phyloP scores from a whole-genome alignment of 2,888 invertebrate species.

The Tipula confusa region DNA sequence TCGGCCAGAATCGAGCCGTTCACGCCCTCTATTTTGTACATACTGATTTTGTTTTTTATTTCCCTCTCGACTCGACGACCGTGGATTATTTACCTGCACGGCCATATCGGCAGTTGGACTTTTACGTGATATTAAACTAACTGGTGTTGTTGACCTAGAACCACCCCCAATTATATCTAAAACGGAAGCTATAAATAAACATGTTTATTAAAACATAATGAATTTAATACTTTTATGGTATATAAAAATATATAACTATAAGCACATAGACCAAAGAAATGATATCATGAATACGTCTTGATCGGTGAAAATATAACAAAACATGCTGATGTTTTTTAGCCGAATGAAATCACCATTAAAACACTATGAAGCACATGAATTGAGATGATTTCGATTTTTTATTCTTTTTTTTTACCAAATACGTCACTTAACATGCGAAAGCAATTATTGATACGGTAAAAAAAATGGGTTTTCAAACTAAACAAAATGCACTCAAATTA shows the following conservation, averaged over 20 bases:
- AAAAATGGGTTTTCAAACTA: not conserved
- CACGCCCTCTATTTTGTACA: conserved; percentile 41
- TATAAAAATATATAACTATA: not conserved
- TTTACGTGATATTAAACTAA: conserved; percentile 67
- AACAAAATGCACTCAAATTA: not conserved
- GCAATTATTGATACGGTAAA: not conserved
- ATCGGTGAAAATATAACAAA: not conserved
- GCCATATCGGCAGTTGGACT: conserved; percentile 84
- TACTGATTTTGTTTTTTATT: conserved; percentile 37
- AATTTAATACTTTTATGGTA: not conserved
- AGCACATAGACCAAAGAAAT: conserved; percentile 30
- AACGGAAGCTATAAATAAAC: conserved; percentile 40
- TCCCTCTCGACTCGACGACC: conserved; percentile 34
- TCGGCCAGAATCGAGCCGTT: conserved; percentile 46
- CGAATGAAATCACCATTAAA: not conserved
- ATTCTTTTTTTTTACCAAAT: not conserved
- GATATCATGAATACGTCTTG: not conserved
- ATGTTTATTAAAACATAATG: not conserved
- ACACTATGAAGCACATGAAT: not conserved
- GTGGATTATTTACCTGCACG: conserved; percentile 58
- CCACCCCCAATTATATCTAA: conserved; percentile 53
- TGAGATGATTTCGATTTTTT: not conserved
- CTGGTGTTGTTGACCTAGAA: conserved; percentile 79
- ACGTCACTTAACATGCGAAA: not conserved
- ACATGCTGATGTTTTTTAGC: not conserved